phyloP scores from a whole-genome alignment of 2,888 invertebrate species.

The Acleris emargana region DNA sequence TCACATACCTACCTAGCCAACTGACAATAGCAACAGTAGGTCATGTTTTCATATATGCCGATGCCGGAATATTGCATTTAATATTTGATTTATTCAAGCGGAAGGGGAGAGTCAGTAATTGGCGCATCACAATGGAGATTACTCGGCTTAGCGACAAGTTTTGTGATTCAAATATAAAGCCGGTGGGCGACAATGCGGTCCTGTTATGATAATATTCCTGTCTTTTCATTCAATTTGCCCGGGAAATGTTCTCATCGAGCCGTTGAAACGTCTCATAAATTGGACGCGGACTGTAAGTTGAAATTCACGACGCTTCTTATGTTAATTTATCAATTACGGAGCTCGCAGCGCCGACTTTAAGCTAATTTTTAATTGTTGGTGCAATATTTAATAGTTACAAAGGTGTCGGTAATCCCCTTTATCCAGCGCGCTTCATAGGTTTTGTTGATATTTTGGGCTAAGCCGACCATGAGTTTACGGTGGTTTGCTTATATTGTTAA shows the following conservation, averaged over 20 bases:
- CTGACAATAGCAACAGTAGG: constrained; percentile 23
- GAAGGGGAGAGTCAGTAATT: constrained; percentile 81
- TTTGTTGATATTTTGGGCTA: constrained; percentile 13
- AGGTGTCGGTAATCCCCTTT: constrained; percentile 31
- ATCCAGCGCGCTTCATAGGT: constrained; percentile 11
- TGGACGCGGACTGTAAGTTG: constrained; percentile 30
- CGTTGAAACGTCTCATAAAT: constrained; percentile 50
- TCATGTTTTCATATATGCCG: constrained; percentile 28
- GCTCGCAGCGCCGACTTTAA: constrained; percentile 20
- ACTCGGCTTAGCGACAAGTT: constrained; percentile 74
- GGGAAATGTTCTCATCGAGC: constrained; percentile 53
- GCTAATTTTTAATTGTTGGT: constrained; percentile 28
- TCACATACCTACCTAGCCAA: constrained; percentile 20
- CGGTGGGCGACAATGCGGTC: constrained; percentile 72
- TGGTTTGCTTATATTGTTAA: background rate
- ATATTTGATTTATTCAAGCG: constrained; percentile 78
- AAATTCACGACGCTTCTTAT: constrained; percentile 32
- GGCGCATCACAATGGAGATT: constrained; percentile 80
- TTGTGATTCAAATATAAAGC: constrained; percentile 77
- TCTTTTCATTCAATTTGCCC: constrained; percentile 68
- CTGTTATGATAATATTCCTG: constrained; percentile 80
- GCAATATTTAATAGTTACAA: constrained; percentile 12
- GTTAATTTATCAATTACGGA: constrained; percentile 35
- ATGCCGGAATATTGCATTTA: constrained; percentile 54
- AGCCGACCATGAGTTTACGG: background rate